Base-by-base conservation (phyloP, 1,140 invertebrate genomes). In the Drosophila simulans region DNA sequence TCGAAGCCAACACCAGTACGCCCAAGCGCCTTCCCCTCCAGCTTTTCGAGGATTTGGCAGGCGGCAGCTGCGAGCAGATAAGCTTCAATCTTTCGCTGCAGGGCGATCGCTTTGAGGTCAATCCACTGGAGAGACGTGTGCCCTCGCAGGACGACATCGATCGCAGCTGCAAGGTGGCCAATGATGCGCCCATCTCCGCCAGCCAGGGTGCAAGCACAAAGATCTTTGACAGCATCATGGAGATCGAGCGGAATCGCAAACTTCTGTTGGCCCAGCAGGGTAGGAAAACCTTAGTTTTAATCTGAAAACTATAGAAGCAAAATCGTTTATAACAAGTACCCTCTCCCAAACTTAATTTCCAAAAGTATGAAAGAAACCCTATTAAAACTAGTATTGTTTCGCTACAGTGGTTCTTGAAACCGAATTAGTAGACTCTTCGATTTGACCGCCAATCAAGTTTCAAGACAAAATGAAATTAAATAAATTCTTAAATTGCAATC, bases 251-350 rank as follows among this genome's bases (percentile, higher is more conserved):
- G 90, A 97, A 97, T 92, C 93, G 97, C 46, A 95, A 97, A 81
- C 93, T 97, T 69, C 95, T 97, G 94, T 94, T 98, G 80, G 97
- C 97, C 62, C 96, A 98, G 92, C 97, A 98, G 96, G 97, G 97
- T 97, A 93, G 88, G 82, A 10, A 52, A 49, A 17, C 0, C 8
- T 8, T n/a, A 4, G 4, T 11, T 34, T 31, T 11, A 5, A 10
- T n/a, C 2, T 1, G 0, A 20, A 43, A 20, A 4, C 20, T 8
- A 7, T 31, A 31, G 0, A 31, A 31, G 5, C 5, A 31, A 7
- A 22, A 22, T 22, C 20, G 20, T 22, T 22, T 22, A n/a, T 22
- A 22, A 22, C 2, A 22, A 22, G 20, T 22, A 22, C 20, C 20
- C 1, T 22, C 3, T 22, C 20, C 20, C 17, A 1, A 22, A 25